Base-by-base conservation (phyloP, 1,140 invertebrate species). In the Rhyzopertha dominica region DNA sequence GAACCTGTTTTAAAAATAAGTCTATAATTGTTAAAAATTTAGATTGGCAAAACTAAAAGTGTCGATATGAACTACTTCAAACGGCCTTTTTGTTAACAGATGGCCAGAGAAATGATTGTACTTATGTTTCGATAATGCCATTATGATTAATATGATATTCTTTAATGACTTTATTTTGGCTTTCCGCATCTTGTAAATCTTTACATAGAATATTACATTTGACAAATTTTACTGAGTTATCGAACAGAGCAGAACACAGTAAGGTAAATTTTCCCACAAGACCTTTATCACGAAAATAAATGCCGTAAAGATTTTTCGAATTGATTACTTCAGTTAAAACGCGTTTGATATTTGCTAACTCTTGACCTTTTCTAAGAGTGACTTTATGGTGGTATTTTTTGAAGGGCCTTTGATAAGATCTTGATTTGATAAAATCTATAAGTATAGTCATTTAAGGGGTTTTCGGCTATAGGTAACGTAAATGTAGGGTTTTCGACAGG, bases 11-110 rank as follows among this genome's bases (percentile, higher is more conserved):
- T 12, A 57, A 59, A 28, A 60, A 61, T 24, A 44, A 32, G 16
- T 54, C 58, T n/a, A 61, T 44, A 2, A 62, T 43, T 19, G 55
- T 63, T 41, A 61, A 29, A 25, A 49, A 53, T 36, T 46, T 25
- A 14, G 43, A 28, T 26, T 35, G 3, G 50, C 46, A 29, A 53
- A 40, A 9, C 36, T 38, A 9, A 54, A 56, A 9, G 49, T 31
- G 17, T 61, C 54, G 2, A 54, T 49, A 14, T 59, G 51, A 14
- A 59, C 8, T n/a, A 52, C 49, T 4, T 58, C 37, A 26, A 61
- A 47, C 7, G 56, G 51, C 47, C 41, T 54, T 26, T 38, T 32
- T 8, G 48, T 14, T 5, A 47, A 30, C 28, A 51, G 23, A 30
- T 52, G 46, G 24, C 38, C 26, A 40, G 28, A 19, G n/a, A 37